These are phyloP conservation scores for Threskiornis aethiopicus DNA, from an alignment of 2,797 vertebrate species.

Conservation along the genomic window DNA sequence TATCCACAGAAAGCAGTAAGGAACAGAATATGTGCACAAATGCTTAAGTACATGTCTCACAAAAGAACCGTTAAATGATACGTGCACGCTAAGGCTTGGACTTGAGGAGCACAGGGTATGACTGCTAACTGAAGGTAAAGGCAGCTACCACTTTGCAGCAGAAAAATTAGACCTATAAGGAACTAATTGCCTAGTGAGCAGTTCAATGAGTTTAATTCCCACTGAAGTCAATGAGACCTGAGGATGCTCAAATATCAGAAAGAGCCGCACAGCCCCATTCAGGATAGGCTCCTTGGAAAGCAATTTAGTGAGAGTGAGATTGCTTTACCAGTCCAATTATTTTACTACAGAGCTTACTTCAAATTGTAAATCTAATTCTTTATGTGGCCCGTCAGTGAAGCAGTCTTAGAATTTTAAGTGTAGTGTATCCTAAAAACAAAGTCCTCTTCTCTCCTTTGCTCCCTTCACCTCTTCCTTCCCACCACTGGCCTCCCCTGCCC, in stretches of 20 bases:
- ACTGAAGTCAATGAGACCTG: neutral
- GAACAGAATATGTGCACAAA: neutral
- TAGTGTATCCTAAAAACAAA: slow-evolving; percentile 25
- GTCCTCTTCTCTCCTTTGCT: neutral
- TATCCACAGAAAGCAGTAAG: neutral
- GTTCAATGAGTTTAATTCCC: slow-evolving; percentile 2
- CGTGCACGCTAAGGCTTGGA: neutral
- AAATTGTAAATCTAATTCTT: slow-evolving; percentile 69
- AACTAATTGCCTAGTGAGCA: slow-evolving; percentile 10
- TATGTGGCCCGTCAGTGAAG: neutral
- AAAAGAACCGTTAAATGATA: neutral
- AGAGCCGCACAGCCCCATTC: neutral
- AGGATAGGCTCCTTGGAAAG: slow-evolving; percentile 47
- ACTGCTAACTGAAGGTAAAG: neutral
- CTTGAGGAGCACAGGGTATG: neutral
- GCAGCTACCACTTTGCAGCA: neutral
- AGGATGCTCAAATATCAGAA: neutral
- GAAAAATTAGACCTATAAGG: neutral
- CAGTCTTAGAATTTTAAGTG: slow-evolving; percentile 52
- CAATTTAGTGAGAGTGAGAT: slow-evolving; percentile 69
- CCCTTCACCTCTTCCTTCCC: neutral
- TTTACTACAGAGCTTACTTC: slow-evolving; percentile 42
- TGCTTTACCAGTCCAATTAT: slow-evolving; percentile 71
- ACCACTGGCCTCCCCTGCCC: neutral
- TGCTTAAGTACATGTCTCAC: neutral